Conservation (phyloP, 2,888 invertebrate species). For the Mythimna loreyi region DNA sequence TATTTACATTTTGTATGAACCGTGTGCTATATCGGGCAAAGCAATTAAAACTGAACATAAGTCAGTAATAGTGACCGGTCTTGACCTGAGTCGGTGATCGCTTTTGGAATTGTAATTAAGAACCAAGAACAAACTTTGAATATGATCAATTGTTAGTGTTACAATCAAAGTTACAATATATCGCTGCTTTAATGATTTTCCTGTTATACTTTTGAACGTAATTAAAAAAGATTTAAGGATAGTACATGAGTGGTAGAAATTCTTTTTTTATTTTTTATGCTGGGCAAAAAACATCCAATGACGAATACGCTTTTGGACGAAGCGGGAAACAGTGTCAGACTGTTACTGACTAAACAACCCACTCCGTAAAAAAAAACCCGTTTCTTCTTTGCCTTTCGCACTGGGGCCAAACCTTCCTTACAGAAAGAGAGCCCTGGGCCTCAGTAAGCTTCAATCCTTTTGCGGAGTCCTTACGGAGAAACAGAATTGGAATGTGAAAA, state of each 20-base stretch:
- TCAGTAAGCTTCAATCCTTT: too few species aligned
- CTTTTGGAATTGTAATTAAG: slow-evolving; percentile 63
- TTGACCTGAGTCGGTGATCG: slow-evolving; percentile 62
- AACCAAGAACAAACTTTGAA: slow-evolving; percentile 50
- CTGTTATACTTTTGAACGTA: neutral
- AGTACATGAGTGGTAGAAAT: neutral
- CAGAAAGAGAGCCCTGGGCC: too few species aligned
- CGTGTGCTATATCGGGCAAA: slow-evolving; percentile 59
- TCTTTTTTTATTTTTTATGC: too few species aligned
- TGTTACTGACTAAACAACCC: too few species aligned
- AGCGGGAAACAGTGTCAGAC: too few species aligned
- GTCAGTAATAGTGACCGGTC: slow-evolving; percentile 63
- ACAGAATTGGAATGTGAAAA: neutral
- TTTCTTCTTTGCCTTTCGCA: too few species aligned
- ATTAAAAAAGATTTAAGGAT: neutral
- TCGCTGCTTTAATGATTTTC: slow-evolving; percentile 12
- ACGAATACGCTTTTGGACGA: too few species aligned
- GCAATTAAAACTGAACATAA: slow-evolving; percentile 65
- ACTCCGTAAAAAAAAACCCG: too few species aligned
- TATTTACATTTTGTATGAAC: slow-evolving; percentile 60
- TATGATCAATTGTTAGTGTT: slow-evolving; percentile 36
- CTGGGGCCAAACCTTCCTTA: too few species aligned
- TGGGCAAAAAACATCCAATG: too few species aligned
- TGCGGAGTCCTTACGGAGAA: too few species aligned
- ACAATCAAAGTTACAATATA: slow-evolving; percentile 28